A percentile compares a stretch with the other conserved stretches of the same genome.
Evolutionary conservation across 2,797 vertebrate species (phyloP).

Genomic region (Threskiornis aethiopicus): DNA sequence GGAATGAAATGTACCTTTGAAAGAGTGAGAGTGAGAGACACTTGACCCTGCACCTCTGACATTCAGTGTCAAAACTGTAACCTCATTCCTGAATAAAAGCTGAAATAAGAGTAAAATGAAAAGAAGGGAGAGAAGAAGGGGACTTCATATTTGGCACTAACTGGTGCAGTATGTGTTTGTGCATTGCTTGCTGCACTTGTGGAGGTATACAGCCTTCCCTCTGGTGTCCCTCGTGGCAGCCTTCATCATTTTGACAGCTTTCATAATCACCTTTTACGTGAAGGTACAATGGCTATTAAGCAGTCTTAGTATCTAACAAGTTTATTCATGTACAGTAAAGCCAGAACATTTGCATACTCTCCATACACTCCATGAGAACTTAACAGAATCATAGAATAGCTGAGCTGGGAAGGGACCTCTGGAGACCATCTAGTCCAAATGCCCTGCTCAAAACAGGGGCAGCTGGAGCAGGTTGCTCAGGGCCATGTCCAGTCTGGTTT

Average conservation of each 20-base stretch:
- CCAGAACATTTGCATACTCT: background rate
- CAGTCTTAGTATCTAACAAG: background rate
- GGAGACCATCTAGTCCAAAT: background rate
- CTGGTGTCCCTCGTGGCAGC: background rate
- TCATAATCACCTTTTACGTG: background rate
- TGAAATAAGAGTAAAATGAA: background rate
- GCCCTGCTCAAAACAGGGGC: background rate
- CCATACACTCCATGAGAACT: background rate
- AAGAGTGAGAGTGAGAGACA: background rate
- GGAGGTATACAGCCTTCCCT: background rate
- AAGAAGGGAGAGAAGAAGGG: background rate
- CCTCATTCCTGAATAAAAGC: background rate
- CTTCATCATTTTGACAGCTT: background rate
- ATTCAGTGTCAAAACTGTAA: background rate
- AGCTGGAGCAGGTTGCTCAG: background rate
- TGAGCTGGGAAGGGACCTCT: background rate
- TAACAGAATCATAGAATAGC: background rate
- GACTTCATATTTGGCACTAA: background rate
- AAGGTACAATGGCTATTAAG: background rate
- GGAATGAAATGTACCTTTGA: background rate
- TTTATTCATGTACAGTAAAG: background rate
- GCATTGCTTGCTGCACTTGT: background rate
- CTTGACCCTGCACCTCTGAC: background rate
- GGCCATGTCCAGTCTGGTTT: background rate
- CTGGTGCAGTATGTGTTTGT: background rate